Evolutionary conservation across 1,140 invertebrate species (phyloP).

Genomic region (Aphis gossypii): DNA sequence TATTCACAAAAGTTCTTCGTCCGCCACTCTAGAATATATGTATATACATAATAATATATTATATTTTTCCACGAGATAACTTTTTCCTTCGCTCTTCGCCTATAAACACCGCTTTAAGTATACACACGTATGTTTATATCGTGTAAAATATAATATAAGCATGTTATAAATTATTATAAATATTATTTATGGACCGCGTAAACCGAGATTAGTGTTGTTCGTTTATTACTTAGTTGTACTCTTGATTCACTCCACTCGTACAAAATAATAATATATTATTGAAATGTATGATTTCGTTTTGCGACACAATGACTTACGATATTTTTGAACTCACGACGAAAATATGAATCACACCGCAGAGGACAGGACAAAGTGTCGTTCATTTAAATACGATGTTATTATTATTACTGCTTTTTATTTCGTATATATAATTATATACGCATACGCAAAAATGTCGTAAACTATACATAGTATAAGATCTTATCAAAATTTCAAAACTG

Average conservation of each 20-base stretch:
- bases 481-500: slow-evolving; percentile 25
- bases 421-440: not conserved
- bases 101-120: not conserved
- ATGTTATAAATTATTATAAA: not conserved
- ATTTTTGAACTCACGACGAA: not conserved
- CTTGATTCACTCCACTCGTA: not conserved
- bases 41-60: not conserved
- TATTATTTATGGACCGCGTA: not conserved
- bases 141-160: not conserved
- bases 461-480: not conserved
- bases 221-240: not conserved
- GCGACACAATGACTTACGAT: not conserved
- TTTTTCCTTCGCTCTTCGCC: not conserved
- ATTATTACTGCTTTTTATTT: not conserved
- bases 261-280: not conserved
- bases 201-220: not conserved
- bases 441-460: not conserved
- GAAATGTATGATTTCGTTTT: not conserved
- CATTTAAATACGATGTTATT: not conserved
- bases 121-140: not conserved
- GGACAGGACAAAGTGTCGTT: not conserved
- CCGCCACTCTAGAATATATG: not conserved
- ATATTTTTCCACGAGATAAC: not conserved
- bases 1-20: not conserved
- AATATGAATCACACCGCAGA: not conserved